phyloP scores from a whole-genome alignment of 2,797 vertebrate genomes.

The Propithecus deckenii region DNA sequence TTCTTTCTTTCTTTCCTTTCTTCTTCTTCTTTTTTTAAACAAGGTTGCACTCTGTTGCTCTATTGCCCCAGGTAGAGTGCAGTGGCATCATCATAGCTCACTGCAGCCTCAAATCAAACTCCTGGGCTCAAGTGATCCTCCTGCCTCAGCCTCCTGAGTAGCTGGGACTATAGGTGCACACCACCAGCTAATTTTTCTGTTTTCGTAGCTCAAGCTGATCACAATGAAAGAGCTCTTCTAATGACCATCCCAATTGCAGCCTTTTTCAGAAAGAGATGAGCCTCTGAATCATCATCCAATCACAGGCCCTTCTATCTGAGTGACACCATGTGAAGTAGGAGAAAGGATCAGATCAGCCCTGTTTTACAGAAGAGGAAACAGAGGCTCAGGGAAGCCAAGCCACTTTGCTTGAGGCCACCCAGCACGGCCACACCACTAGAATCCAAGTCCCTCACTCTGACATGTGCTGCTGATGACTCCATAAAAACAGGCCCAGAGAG shows the following conservation, averaged over 20 bases:
- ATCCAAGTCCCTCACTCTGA: background rate
- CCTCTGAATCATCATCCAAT: background rate
- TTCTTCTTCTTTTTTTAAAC: background rate
- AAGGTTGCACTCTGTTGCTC: background rate
- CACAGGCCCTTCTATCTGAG: background rate
- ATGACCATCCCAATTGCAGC: background rate
- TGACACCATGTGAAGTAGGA: background rate
- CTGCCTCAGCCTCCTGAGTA: background rate
- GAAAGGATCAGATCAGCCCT: background rate
- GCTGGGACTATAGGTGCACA: background rate
- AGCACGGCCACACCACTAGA: background rate
- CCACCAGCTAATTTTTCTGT: background rate
- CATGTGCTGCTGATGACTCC: background rate
- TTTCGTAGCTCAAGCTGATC: background rate
- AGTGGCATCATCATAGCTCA: background rate
- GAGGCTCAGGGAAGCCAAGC: background rate
- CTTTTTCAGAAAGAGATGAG: constrained; percentile 14
- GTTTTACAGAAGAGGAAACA: constrained; percentile 37
- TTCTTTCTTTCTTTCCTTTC: too few species aligned
- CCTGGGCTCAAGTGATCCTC: background rate
- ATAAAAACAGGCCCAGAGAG: background rate
- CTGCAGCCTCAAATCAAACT: background rate
- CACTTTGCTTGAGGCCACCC: background rate
- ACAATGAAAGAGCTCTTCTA: background rate
- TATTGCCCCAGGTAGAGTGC: background rate